phyloP scores from a whole-genome alignment of 2,797 vertebrate genomes.

The Arrhamphus sclerolepis region DNA sequence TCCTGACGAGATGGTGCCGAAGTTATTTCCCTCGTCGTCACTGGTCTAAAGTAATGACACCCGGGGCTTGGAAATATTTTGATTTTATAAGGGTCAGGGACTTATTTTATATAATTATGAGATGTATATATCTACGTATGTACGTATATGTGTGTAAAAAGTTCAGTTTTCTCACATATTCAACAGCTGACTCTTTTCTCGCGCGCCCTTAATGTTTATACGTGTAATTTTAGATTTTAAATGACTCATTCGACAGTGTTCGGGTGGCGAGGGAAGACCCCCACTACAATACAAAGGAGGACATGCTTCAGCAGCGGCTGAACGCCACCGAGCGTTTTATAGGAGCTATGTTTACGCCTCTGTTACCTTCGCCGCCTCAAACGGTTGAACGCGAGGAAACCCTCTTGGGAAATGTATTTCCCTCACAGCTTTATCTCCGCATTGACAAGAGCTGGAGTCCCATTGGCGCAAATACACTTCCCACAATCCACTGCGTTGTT shows the following conservation, averaged over 20 bases:
- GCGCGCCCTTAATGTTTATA: not conserved
- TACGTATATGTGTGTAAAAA: no score
- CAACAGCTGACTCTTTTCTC: conserved; percentile 37
- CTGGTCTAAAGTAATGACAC: conserved; percentile 27
- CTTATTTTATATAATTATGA: no score
- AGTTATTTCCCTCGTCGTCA: conserved; percentile 60
- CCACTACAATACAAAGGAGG: not conserved
- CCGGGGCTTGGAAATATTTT: not conserved
- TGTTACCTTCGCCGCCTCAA: conserved; percentile 46
- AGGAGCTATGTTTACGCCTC: conserved; percentile 68
- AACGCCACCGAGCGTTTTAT: conserved; percentile 54
- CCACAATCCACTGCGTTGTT: conserved; percentile 69
- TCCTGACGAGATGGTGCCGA: conserved; percentile 71
- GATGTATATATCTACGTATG: no score
- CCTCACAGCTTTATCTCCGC: rapidly evolving
- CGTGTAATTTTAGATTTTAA: no score
- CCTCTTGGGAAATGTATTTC: conserved; percentile 63
- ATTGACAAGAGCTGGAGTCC: rapidly evolving
- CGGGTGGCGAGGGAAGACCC: no score
- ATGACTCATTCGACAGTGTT: no score
- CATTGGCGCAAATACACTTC: conserved; percentile 27
- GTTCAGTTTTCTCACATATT: conserved; percentile 1
- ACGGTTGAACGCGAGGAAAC: not conserved
- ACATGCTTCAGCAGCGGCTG: not conserved
- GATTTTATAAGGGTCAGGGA: no score